Base-by-base conservation (phyloP, 53 echinoderm and acorn worm species). In the Stichopus horrens region DNA sequence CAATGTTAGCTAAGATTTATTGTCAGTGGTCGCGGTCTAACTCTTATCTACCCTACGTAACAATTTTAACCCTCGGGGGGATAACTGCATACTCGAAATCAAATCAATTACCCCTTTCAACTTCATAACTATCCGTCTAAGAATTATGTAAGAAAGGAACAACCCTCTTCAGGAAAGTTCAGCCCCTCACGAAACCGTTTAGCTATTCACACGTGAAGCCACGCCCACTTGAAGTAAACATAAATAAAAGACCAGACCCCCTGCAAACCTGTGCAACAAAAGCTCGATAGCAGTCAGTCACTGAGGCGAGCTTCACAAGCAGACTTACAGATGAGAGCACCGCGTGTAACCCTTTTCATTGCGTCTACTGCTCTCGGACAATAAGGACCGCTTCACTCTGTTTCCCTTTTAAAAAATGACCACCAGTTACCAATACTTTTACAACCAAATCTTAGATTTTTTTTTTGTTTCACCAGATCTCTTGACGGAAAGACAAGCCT, bases 151-250 rank as follows among this genome's bases (percentile, higher is more conserved):
- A 37, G 37, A 37, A 37, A 0, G 37, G 37, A 37, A 37, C 37
- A 37, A 37, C 37, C 37, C 37, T 37, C 37, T 37, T 37, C 37
- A 2, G 37, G 37, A 63, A 13, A 63, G 63, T 63, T 63, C 63
- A 63, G 63, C 14, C 63, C 63, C 63, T 16, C 63, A 63, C 16
- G 63, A 13, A 13, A 10, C 63, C 63, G 63, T 16, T 0, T 10
- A 13, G 63, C 63, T 16, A 63, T 63, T 63, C 63, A 63, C 16
- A 10, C 63, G 63, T 63, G 63, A 66, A 85, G 85, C 63, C 85
- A 11, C 85, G 85, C 85, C 85, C 85, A 85, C 52, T 85, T 23
- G 63, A 85, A 85, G 66, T 85, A 85, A 85, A 85, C 67, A 85
- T 85, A 85, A 85, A 85, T 59, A 85, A 20, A 37, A 18, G 52